Evolutionary conservation across 2,888 invertebrate genomes (phyloP).

Genomic region (Psococerastis gibbosa): DNA sequence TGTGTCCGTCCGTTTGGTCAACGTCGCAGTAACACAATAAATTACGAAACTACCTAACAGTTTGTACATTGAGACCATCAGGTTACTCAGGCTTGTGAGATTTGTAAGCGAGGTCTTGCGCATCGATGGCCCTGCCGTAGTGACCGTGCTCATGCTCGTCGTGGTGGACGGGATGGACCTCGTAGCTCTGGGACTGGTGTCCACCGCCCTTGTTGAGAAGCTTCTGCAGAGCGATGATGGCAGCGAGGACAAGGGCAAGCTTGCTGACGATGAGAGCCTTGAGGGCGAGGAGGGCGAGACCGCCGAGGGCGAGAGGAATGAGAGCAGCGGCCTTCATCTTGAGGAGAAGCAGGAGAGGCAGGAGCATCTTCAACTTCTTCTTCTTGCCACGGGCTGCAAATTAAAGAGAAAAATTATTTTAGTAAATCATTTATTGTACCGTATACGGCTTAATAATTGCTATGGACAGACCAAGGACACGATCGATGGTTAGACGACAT

Average conservation of each 20-base stretch:
- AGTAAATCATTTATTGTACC: too few relatives aligned
- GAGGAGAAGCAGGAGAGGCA: constrained; percentile 54
- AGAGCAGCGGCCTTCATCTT: constrained; percentile 62
- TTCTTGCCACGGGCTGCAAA: constrained; percentile 57
- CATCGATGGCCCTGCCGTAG: constrained; percentile 43
- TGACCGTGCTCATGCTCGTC: constrained; percentile 37
- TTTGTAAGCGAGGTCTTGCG: constrained; percentile 51
- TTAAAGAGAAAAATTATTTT: constrained; percentile 14
- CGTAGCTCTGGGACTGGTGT: constrained; percentile 50
- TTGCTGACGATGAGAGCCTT: constrained; percentile 72
- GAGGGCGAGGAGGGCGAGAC: constrained; percentile 59
- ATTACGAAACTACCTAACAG: too few relatives aligned
- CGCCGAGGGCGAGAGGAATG: constrained; percentile 56
- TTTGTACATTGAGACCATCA: too few relatives aligned
- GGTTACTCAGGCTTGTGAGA: constrained; percentile 32
- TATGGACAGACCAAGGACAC: neutral
- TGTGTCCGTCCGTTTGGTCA: too few relatives aligned
- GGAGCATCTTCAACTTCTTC: constrained; percentile 55
- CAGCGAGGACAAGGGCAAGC: constrained; percentile 58
- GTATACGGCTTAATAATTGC: neutral
- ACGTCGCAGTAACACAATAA: too few relatives aligned
- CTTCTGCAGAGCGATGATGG: constrained; percentile 61
- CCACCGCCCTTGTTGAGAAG: constrained; percentile 49
- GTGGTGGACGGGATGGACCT: constrained; percentile 39
- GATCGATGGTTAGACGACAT: neutral